Evolutionary conservation across 2,797 vertebrate genomes (phyloP), one percentile per base, ranked within the genome.

Genomic region (Gobio occitaniae): DNA sequence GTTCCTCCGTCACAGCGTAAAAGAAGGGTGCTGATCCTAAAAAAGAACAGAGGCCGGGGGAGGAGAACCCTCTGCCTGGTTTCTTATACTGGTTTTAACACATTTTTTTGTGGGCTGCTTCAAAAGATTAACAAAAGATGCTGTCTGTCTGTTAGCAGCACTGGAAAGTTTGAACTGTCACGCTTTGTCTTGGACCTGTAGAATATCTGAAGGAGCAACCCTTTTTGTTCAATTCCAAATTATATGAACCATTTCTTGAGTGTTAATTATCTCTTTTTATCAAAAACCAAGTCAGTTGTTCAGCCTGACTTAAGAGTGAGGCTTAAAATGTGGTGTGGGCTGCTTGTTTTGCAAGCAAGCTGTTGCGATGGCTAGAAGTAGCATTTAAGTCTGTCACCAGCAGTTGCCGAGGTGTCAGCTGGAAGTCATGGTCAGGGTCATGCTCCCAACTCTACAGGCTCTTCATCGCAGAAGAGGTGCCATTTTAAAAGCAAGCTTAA

Each of bases 401-500:
- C 93, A 93, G 94, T 93, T 94, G 93, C 90, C 10, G 9, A 88
- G 86, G 69, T 87, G 88, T 89, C 90, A 87, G 86, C 90, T 87
- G 91, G 89, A 90, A 77, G 87, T 86, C 88, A 63, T 29, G 87
- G 85, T 74, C 84, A 89, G 91, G 92, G 90, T 92, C 89, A 38
- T 86, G 66, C 83, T 59, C 70, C n/a, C 90, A 82, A 84, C 88
- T 82, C 85, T 91, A 91, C 91, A 91, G 87, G 87, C 90, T 89
- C 69, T 92, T 89, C 89, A 52, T 44, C n/a, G 50, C 61, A 86
- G 50, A 84, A 92, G 87, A 92, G 90, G 89, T 89, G 88, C 78
- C 91, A 93, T 94, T 93, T 94, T 91, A 94, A 94, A 32, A 91
- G 92, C 92, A 94, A 94, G 90, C 90, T 89, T 90, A 90, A 65